Conservation (phyloP, 2,888 invertebrate genomes). For the Euplexia lucipara region DNA sequence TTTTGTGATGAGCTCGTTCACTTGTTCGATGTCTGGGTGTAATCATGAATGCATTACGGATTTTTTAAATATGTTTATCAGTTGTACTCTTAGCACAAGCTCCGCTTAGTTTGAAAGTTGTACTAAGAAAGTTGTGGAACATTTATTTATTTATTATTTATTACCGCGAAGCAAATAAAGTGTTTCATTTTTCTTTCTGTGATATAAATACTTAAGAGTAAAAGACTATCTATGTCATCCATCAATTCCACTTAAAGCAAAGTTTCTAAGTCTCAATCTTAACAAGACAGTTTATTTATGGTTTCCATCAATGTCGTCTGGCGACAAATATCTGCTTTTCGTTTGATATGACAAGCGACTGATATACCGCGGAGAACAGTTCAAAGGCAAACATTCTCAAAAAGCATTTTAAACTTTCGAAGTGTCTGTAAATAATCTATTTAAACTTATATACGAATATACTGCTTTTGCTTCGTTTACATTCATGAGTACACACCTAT, state of each 20-base stretch:
- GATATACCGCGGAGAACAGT: conserved; percentile 27
- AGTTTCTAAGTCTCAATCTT: conserved; percentile 29
- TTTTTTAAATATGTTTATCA: too few relatives aligned
- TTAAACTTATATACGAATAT: too few relatives aligned
- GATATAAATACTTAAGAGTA: background rate
- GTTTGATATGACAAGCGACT: conserved; percentile 56
- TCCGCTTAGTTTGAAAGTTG: too few relatives aligned
- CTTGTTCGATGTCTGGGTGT: too few relatives aligned
- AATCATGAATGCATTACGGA: too few relatives aligned
- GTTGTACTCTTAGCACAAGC: too few relatives aligned
- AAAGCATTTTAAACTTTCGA: conserved; percentile 17
- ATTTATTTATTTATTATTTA: too few relatives aligned
- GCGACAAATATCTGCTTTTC: conserved; percentile 28
- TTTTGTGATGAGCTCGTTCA: too few relatives aligned
- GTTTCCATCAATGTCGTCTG: conserved; percentile 38
- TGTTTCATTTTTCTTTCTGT: background rate
- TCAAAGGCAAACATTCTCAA: conserved; percentile 38
- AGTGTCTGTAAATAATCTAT: conserved; percentile 18
- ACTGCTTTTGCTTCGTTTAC: too few relatives aligned
- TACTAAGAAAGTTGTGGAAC: too few relatives aligned
- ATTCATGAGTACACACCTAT: too few relatives aligned
- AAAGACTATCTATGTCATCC: conserved; percentile 3
- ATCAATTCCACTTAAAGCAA: conserved; percentile 22
- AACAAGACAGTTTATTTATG: conserved; percentile 16
- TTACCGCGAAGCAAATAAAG: too few relatives aligned